Conservation (phyloP, 2,888 invertebrate species). For the Cataglyphis cursor region DNA sequence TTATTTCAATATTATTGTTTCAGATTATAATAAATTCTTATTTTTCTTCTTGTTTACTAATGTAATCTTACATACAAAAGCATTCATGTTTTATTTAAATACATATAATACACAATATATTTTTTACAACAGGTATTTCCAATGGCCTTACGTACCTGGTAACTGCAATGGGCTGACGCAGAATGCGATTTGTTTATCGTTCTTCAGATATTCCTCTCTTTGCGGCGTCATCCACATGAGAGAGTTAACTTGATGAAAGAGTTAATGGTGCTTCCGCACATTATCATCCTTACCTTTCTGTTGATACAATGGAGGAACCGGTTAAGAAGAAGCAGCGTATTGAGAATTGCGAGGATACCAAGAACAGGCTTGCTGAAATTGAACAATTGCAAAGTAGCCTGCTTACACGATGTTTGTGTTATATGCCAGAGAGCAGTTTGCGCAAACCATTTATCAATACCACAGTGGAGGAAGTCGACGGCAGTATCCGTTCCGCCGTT, state of each 20-base stretch:
- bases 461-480: conserved; percentile 87
- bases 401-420: conserved; percentile 93
- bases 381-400: conserved; percentile 90
- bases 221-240: conserved; percentile 66
- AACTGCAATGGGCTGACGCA: conserved; percentile 57
- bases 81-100: neutral
- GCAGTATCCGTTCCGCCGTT: conserved; percentile 87
- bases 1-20: neutral
- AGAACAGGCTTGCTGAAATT: conserved; percentile 89
- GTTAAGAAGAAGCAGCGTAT: conserved; percentile 94
- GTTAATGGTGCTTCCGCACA: conserved; percentile 90
- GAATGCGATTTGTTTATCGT: conserved; percentile 30
- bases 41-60: neutral
- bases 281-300: conserved; percentile 88
- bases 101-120: neutral
- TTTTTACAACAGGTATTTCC: conserved; percentile 45
- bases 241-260: conserved; percentile 81
- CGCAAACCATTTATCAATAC: conserved; percentile 91
- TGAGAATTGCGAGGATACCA: conserved; percentile 88
- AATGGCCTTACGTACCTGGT: conserved; percentile 8
- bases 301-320: conserved; percentile 93
- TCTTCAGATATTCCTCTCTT: conserved; percentile 50
- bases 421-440: conserved; percentile 91
- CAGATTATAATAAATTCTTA: neutral
- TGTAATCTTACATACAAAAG: neutral